Evolutionary conservation across 2,888 invertebrate species (phyloP).

Genomic region (Rhagium mordax): DNA sequence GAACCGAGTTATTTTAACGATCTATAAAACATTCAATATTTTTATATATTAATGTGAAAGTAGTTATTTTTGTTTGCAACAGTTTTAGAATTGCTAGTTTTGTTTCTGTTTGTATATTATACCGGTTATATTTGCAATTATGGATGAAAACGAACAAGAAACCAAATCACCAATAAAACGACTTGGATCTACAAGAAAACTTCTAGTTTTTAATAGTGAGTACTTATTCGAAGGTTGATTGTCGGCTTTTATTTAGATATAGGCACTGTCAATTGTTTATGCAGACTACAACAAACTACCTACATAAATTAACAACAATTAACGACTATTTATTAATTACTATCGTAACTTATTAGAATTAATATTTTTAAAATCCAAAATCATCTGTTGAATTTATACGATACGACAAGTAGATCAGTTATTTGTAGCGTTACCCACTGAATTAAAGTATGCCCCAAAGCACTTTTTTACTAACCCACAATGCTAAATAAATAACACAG

Average conservation of each 20-base stretch:
- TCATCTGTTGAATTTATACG: no score
- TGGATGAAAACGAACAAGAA: constrained; percentile 85
- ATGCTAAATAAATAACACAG: no score
- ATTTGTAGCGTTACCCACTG: no score
- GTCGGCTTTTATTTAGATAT: constrained; percentile 18
- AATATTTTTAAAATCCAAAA: no score
- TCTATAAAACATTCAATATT: constrained; percentile 21
- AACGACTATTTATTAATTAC: not conserved
- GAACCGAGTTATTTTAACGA: constrained; percentile 25
- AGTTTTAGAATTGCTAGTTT: constrained; percentile 30
- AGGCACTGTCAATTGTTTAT: constrained; percentile 4
- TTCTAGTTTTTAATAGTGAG: constrained; percentile 86
- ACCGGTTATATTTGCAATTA: constrained; percentile 56
- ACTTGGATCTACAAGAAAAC: constrained; percentile 85
- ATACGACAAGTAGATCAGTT: no score
- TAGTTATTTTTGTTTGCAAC: constrained; percentile 35
- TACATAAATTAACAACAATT: not conserved
- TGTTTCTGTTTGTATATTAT: constrained; percentile 23
- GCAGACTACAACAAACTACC: constrained; percentile 10
- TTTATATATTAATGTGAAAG: constrained; percentile 33
- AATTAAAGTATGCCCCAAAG: no score
- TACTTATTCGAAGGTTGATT: constrained; percentile 54
- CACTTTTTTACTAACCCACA: no score
- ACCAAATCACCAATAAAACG: constrained; percentile 86
- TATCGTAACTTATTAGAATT: no score